Percentiles rank a stretch among this genome's conserved stretches.
These are phyloP conservation scores for Patiria pectinifera DNA, from an alignment of 53 echinoderm and acorn worm species.

Conservation along the genomic window DNA sequence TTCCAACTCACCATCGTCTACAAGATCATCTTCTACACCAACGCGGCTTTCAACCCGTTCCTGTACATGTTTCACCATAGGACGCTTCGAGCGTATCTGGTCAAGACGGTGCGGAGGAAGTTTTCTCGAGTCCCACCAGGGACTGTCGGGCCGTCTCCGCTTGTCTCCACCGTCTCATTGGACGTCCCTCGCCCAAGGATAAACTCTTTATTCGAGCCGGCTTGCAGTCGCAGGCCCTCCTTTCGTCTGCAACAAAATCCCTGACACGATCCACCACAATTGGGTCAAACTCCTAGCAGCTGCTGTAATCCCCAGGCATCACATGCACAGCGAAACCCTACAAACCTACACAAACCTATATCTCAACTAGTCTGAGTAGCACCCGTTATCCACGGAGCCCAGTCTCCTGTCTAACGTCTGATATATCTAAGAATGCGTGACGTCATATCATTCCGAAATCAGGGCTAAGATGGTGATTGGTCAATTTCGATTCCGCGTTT, in stretches of 20 bases:
- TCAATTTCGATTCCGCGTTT: too few species aligned
- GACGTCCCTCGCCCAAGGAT: slow-evolving; percentile 11
- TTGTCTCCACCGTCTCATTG: slow-evolving; percentile 11
- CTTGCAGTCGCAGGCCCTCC: background rate
- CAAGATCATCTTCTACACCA: slow-evolving; percentile 50
- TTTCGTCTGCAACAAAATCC: background rate
- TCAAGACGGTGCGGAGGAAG: slow-evolving; percentile 17
- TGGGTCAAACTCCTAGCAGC: too few species aligned
- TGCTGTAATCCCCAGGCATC: too few species aligned
- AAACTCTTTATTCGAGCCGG: slow-evolving; percentile 27
- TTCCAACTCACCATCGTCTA: slow-evolving; percentile 14
- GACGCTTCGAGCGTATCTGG: slow-evolving; percentile 35
- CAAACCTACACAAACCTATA: too few species aligned
- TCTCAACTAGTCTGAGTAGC: too few species aligned
- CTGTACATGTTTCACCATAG: slow-evolving; percentile 59
- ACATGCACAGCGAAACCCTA: too few species aligned
- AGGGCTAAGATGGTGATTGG: too few species aligned
- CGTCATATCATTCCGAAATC: too few species aligned
- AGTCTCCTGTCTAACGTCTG: too few species aligned
- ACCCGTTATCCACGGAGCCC: too few species aligned
- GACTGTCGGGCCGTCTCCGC: slow-evolving; percentile 22
- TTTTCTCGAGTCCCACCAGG: slow-evolving; percentile 39
- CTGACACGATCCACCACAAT: background rate
- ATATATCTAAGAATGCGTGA: too few species aligned
- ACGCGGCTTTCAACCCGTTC: slow-evolving; percentile 61